Percentiles rank a stretch among this genome's conserved stretches.
These are phyloP conservation scores for Hofmannophila pseudospretella DNA, from an alignment of 2,888 invertebrate genomes.

Conservation along the genomic window DNA sequence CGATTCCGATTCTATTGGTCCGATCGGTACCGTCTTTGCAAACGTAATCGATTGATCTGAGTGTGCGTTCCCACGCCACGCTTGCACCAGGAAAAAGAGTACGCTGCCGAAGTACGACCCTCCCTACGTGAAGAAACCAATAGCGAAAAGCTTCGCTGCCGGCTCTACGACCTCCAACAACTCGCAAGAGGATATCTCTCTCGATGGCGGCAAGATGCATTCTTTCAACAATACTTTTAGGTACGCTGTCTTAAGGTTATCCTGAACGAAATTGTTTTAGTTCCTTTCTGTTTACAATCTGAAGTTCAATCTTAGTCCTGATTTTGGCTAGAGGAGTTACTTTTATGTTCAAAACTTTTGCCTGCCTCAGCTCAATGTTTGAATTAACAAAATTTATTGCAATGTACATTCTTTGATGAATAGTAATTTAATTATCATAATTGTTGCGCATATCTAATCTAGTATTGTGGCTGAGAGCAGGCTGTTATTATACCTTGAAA, in stretches of 20 bases:
- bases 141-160: constrained; percentile 83
- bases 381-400: no score
- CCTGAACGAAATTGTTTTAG: neutral
- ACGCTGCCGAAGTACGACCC: constrained; percentile 93
- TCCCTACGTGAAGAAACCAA: constrained; percentile 90
- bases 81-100: constrained; percentile 88
- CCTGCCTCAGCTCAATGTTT: neutral
- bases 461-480: neutral
- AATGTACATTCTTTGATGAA: neutral
- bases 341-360: neutral
- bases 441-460: no score
- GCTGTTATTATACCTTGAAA: constrained; percentile 18
- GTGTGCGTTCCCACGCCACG: constrained; percentile 77
- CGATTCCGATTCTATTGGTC: constrained; percentile 38
- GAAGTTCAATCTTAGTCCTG: neutral
- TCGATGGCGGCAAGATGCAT: constrained; percentile 90
- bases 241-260: constrained; percentile 55
- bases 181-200: constrained; percentile 87
- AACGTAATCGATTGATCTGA: constrained; percentile 77
- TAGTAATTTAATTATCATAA: no score
- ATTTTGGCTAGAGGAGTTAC: neutral
- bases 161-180: constrained; percentile 83
- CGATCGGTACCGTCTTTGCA: constrained; percentile 40
- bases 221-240: constrained; percentile 88
- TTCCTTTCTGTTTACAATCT: neutral